Base-by-base conservation (phyloP, 2,113 vertebrate species). In the Crotalus tigris region DNA sequence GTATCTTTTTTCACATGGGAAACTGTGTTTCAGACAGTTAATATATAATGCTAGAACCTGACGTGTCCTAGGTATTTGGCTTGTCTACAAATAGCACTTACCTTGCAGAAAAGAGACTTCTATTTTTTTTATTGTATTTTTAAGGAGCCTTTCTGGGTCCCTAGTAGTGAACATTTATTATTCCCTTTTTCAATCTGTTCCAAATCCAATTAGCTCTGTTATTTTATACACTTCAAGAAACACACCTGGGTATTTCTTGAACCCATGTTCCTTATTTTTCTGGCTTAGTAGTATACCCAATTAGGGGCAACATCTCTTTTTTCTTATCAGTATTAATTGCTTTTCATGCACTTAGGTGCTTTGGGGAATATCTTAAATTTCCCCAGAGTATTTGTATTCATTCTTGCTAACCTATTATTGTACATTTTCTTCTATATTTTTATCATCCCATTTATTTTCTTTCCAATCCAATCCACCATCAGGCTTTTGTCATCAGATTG, bases 321-420 rank as follows among this genome's bases (percentile, higher is more conserved):
- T 92, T 92, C 94, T 91, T 89, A 54, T 12, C 88, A 91, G 64
- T 13, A 87, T 92, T 94, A 94, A 87, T 91, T 93, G 94, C 95
- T 94, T 90, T 89, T 59, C 0, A 0, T 15, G 24, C 69, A 91
- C 0, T 0, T 91, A 0, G 0, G 58, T 0, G 0, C 11, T 21
- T 64, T 90, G 44, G 33, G 69, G 91, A 92, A 3, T 39, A 89
- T 92, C 94, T 75, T 46, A 10, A 58, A 93, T 88, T 95, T 87
- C 94, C 91, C 93, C 9, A 2, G 55, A 94, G 94, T 51, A 33
- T 91, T 93, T 95, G 90, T 49, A 93, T 93, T 95, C 92, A 85
- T 92, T 95, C 85, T 87, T 93, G 39, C 51, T 33, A 0, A 6
- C 61, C 57, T 95, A 44, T n/a, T 64, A 88, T 64, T 93, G 5